These are phyloP conservation scores for Nycticebus coucang DNA, from an alignment of 2,113 vertebrate species.

Conservation along the genomic window DNA sequence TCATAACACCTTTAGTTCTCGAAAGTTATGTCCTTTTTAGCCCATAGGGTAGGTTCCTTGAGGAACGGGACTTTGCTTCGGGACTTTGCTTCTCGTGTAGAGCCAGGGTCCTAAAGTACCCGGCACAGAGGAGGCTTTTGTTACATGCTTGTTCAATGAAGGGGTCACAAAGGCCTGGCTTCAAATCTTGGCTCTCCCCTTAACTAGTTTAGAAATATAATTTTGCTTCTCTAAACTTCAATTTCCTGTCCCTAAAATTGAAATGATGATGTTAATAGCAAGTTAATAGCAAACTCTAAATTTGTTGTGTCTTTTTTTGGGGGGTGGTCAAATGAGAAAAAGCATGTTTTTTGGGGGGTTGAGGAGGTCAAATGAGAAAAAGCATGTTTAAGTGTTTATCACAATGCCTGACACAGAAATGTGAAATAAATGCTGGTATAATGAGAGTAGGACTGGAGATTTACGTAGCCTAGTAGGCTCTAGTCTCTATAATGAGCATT, in stretches of 20 bases:
- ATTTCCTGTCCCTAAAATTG: background rate
- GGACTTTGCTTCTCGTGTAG: background rate
- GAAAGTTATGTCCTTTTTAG: background rate
- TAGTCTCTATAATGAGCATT: background rate
- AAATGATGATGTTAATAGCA: background rate
- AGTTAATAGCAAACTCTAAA: background rate
- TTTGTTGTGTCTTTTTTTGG: background rate
- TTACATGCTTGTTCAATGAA: background rate
- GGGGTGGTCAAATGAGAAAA: background rate
- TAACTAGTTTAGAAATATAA: background rate
- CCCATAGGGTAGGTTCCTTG: background rate
- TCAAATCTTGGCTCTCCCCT: background rate
- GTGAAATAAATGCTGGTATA: background rate
- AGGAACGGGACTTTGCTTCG: background rate
- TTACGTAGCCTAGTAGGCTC: background rate
- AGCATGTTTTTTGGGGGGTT: background rate
- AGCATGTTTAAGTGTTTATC: background rate
- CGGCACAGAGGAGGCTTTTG: too few species aligned
- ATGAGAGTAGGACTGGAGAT: background rate
- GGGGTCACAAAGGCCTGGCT: background rate
- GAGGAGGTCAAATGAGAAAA: background rate
- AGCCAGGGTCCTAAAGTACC: background rate
- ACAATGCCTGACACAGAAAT: background rate
- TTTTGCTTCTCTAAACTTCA: background rate
- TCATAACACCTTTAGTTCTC: background rate